Conservation (phyloP, 2,888 invertebrate species). For the Nomada flava region DNA sequence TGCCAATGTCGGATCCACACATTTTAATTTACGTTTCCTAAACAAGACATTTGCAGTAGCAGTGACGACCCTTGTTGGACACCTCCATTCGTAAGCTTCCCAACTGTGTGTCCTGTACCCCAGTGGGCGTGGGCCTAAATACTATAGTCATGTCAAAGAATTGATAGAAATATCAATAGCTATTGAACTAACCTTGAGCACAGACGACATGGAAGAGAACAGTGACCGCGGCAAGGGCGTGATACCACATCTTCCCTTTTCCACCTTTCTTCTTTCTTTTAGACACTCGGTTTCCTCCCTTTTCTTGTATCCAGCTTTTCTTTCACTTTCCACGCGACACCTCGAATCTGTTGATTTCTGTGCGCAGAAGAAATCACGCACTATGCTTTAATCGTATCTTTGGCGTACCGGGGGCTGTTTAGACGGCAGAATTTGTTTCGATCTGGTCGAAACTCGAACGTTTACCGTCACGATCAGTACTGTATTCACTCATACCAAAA, state of each 20-base stretch:
- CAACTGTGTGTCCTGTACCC: no score
- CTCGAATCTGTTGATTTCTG: constrained; percentile 20
- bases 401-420: constrained; percentile 53
- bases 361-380: constrained; percentile 32
- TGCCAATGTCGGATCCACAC: no score
- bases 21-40: no score
- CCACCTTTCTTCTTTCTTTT: constrained; percentile 51
- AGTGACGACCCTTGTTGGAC: no score
- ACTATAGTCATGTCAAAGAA: background rate
- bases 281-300: constrained; percentile 33
- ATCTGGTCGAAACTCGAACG: constrained; percentile 57
- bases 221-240: constrained; percentile 76
- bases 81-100: no score
- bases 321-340: constrained; percentile 27
- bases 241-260: constrained; percentile 74
- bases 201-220: constrained; percentile 76
- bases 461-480: constrained; percentile 59
- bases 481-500: constrained; percentile 59
- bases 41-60: no score
- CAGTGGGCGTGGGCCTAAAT: no score
- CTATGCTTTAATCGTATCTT: constrained; percentile 48
- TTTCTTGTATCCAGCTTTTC: constrained; percentile 20
- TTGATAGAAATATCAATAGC: background rate
- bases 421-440: constrained; percentile 55
- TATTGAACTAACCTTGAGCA: constrained; percentile 81